These are phyloP conservation scores for Orchesella cincta DNA, from an alignment of 1,140 invertebrate genomes.

Conservation along the genomic window DNA sequence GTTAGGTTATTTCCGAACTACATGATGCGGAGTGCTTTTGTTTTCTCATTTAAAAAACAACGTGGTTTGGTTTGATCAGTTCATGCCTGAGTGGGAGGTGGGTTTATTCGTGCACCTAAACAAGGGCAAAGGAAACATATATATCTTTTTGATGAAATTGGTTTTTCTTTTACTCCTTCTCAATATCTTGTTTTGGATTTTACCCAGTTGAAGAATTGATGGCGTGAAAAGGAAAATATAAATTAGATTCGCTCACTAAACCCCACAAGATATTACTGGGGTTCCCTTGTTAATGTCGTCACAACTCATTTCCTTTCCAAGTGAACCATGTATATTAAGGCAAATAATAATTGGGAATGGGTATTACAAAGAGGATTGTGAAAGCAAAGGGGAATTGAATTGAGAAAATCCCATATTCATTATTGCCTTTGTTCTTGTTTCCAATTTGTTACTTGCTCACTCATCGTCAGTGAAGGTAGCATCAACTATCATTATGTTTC, in stretches of 20 bases:
- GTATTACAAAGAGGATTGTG: background rate
- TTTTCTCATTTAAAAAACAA: no score
- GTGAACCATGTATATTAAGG: conserved; percentile 16
- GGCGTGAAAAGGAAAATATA: conserved; percentile 12
- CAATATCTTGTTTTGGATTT: background rate
- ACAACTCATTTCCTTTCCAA: conserved; percentile 27
- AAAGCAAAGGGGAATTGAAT: no score
- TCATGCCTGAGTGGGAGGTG: no score
- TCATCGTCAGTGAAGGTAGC: no score
- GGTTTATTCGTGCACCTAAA: no score
- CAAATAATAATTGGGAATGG: conserved; percentile 25
- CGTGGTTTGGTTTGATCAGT: no score
- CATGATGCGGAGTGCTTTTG: background rate
- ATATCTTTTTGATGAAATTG: conserved; percentile 13
- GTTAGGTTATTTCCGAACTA: conserved; percentile 9
- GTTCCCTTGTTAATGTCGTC: conserved; percentile 22
- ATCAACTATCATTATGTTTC: no score
- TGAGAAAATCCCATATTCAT: no score
- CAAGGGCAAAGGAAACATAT: no score
- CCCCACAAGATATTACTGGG: background rate
- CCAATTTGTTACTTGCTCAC: no score
- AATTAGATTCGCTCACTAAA: conserved; percentile 5
- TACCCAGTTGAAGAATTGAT: background rate
- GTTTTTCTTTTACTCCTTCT: background rate
- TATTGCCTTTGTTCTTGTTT: no score